These are phyloP conservation scores for Idaea biselata DNA, from an alignment of 2,888 invertebrate genomes.

Conservation along the genomic window DNA sequence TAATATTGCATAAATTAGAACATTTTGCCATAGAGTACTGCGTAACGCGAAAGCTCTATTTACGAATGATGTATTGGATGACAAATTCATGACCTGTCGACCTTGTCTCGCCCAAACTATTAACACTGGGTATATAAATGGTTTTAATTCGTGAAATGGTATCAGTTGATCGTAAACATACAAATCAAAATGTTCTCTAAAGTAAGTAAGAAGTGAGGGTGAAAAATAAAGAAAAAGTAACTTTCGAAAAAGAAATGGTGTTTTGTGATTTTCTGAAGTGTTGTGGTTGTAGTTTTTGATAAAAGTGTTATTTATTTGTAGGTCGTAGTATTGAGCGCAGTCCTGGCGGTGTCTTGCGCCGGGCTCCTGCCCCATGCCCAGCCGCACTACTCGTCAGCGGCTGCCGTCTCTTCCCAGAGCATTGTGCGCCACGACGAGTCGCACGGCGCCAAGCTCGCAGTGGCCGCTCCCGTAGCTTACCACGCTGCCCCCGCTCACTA, in stretches of 20 bases:
- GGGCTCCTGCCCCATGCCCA: constrained; percentile 41
- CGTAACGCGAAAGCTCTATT: constrained; percentile 17
- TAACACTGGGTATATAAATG: constrained; percentile 56
- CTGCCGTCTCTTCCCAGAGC: constrained; percentile 67
- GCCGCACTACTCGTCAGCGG: constrained; percentile 61
- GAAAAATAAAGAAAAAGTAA: neutral
- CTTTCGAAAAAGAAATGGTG: neutral
- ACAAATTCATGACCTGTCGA: constrained; percentile 57
- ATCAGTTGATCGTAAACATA: constrained; percentile 54
- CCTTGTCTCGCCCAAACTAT: constrained; percentile 62
- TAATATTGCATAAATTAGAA: constrained; percentile 2
- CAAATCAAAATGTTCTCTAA: constrained; percentile 48
- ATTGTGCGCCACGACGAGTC: constrained; percentile 61
- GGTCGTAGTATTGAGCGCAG: constrained; percentile 39
- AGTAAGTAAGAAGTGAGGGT: constrained; percentile 34
- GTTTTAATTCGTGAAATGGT: constrained; percentile 38
- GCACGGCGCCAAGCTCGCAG: constrained; percentile 37
- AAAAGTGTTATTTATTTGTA: constrained; percentile 23
- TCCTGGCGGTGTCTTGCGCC: constrained; percentile 39
- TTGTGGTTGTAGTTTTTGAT: neutral
- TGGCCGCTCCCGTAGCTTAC: constrained; percentile 42
- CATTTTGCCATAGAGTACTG: neutral
- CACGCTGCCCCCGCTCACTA: constrained; percentile 33
- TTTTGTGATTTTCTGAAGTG: neutral
- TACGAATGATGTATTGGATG: constrained; percentile 20